These are phyloP conservation scores for Drosophila bipectinata DNA, from an alignment of 1,140 invertebrate species.

Conservation along the genomic window DNA sequence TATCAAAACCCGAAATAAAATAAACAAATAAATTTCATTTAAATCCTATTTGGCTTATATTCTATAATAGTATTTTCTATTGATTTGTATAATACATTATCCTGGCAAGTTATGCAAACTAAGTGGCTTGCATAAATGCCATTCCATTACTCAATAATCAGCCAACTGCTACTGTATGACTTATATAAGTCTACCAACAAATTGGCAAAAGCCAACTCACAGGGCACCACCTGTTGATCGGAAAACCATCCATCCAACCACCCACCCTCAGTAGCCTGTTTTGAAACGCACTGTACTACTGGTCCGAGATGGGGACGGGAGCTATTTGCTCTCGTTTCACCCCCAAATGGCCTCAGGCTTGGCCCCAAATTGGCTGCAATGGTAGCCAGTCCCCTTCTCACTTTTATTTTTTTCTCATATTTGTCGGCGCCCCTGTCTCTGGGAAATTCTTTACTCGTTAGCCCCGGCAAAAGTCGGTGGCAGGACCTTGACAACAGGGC, in stretches of 20 bases:
- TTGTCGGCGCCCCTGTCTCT: not conserved
- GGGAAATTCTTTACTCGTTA: constrained; percentile 47
- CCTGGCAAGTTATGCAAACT: constrained; percentile 18
- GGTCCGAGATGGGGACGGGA: not conserved
- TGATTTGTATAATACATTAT: not conserved
- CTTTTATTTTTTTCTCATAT: too few species aligned
- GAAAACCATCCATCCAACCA: not conserved
- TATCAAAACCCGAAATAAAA: too few species aligned
- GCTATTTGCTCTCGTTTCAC: constrained; percentile 40
- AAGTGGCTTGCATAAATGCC: constrained; percentile 15
- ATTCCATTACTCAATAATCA: constrained; percentile 33
- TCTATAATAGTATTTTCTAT: not conserved
- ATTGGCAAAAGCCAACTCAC: constrained; percentile 18
- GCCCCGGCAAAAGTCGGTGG: constrained; percentile 29
- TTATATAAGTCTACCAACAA: constrained; percentile 28
- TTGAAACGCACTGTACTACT: constrained; percentile 3
- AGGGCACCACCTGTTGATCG: constrained; percentile 27
- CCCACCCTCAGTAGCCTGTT: not conserved
- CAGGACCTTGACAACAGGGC: constrained; percentile 49
- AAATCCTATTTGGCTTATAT: too few species aligned
- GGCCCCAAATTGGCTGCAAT: constrained; percentile 32
- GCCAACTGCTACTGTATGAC: constrained; percentile 8
- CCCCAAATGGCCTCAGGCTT: constrained; percentile 22
- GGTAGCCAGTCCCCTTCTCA: not conserved
- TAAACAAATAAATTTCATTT: too few species aligned